These are phyloP conservation scores for Alauda arvensis DNA, from an alignment of 2,797 vertebrate genomes.

Conservation along the genomic window DNA sequence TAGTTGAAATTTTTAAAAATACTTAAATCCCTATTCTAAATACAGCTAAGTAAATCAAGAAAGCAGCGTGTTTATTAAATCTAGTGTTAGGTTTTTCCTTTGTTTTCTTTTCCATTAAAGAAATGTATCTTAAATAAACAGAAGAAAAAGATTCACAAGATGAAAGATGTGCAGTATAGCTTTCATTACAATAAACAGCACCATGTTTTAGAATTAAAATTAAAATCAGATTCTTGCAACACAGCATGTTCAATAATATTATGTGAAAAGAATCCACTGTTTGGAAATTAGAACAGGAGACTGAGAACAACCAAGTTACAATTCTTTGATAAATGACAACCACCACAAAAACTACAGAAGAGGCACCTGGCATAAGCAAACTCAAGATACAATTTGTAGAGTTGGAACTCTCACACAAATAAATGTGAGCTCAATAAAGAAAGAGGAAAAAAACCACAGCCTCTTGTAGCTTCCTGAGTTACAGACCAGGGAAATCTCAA, in stretches of 20 bases:
- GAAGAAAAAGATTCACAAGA: background rate
- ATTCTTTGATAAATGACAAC: background rate
- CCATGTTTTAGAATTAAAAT: background rate
- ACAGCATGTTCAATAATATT: background rate
- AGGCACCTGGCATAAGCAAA: background rate
- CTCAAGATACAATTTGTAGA: background rate
- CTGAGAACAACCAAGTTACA: background rate
- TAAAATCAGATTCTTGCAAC: background rate
- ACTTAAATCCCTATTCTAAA: background rate
- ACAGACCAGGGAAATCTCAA: background rate
- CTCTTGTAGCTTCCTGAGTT: background rate
- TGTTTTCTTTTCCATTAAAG: background rate
- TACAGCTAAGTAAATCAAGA: background rate
- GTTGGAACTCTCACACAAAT: background rate
- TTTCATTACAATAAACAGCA: background rate
- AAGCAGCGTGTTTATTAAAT: background rate
- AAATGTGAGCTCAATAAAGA: background rate
- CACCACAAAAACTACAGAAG: background rate
- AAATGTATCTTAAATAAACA: background rate
- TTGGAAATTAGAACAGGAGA: background rate
- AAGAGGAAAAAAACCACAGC: background rate
- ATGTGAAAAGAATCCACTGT: background rate
- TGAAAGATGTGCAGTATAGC: background rate
- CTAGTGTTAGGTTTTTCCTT: background rate
- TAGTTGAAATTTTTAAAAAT: background rate